Percentiles rank a stretch among this genome's conserved stretches.
These are phyloP conservation scores for Drosophila saltans DNA, from an alignment of 1,140 invertebrate species.

Conservation along the genomic window DNA sequence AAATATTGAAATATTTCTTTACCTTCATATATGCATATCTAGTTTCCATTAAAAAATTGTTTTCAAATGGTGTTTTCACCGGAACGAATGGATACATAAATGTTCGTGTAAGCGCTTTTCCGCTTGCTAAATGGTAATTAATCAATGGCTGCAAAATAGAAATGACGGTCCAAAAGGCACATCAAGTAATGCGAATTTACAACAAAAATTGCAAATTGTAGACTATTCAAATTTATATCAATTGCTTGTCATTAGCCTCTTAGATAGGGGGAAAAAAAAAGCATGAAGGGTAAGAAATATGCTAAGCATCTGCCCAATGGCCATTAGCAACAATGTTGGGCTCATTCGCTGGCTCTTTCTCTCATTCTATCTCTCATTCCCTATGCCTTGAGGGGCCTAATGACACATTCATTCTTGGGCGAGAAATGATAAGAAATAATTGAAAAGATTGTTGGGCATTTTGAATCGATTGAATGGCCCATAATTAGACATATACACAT, in stretches of 20 bases:
- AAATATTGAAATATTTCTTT: constrained; percentile 13
- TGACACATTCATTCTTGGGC: constrained; percentile 40
- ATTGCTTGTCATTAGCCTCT: constrained; percentile 37
- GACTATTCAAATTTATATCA: constrained; percentile 65
- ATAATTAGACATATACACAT: constrained; percentile 23
- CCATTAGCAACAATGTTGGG: constrained; percentile 44
- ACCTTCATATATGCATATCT: neutral
- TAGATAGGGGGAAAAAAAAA: constrained; percentile 43
- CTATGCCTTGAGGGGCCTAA: constrained; percentile 13
- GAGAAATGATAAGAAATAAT: constrained; percentile 76
- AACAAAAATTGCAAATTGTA: constrained; percentile 41
- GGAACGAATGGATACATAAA: constrained; percentile 52
- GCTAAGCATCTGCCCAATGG: constrained; percentile 43
- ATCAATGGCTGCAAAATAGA: constrained; percentile 52
- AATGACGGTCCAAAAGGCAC: constrained; percentile 15
- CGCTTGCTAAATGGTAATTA: constrained; percentile 51
- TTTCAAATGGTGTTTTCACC: constrained; percentile 36
- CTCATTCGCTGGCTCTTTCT: neutral
- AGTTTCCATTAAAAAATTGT: constrained; percentile 2
- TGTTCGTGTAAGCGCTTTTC: constrained; percentile 36
- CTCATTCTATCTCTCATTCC: constrained; percentile 7
- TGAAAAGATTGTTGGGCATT: constrained; percentile 76
- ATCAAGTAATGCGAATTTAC: constrained; percentile 16
- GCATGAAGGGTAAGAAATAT: constrained; percentile 42
- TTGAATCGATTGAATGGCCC: constrained; percentile 60